Evolutionary conservation across 2,113 vertebrate species (phyloP), one percentile per base, ranked within the genome.

Genomic region (Dunckerocampus dactyliophorus): DNA sequence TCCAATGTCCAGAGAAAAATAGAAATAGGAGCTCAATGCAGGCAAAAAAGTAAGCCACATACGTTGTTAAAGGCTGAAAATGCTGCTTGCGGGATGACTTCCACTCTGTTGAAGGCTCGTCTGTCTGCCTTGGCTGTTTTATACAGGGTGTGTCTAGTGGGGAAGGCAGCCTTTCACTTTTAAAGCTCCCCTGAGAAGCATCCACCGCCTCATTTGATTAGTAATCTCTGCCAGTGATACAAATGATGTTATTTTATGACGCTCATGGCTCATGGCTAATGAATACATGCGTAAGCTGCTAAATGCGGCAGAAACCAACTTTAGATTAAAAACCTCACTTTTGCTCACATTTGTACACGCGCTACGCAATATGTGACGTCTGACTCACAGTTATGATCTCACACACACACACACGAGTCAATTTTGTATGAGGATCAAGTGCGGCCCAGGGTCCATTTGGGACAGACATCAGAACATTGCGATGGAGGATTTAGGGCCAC

Each of bases 41-140:
- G 21, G 24, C 4, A 37, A 24, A 55, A 46, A 62, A 68, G 59
- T 7, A 16, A 58, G 19, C 39, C 59, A 15, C 46, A 49, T 14
- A 43, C 22, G 37, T 42, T 37, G 6, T 21, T 21, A 64, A 70
- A 46, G 3, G 8, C 21, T 13, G 62, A 37, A 70, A 62, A 72
- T 19, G 46, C 42, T 10, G 52, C 71, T 43, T 64, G 59, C 21
- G 8, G 59, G 59, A 1, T 8, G 34, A 67, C 71, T 79, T 37
- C 63, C 49, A 42, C 0, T 5, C 51, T 20, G 71, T 47, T 71
- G 47, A 42, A 66, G 50, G 43, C 49, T 47, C 68, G 52, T 79
- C 65, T 81, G 72, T 55, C 47, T 14, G 63, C 71, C 55, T 72
- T 52, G 62, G 63, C 47, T 66, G 74, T 74, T 84, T 83, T 88